Evolutionary conservation across 2,113 vertebrate genomes (phyloP), one percentile per base, ranked within the genome.

Genomic region (Ptilorrhoa leucosticta): DNA sequence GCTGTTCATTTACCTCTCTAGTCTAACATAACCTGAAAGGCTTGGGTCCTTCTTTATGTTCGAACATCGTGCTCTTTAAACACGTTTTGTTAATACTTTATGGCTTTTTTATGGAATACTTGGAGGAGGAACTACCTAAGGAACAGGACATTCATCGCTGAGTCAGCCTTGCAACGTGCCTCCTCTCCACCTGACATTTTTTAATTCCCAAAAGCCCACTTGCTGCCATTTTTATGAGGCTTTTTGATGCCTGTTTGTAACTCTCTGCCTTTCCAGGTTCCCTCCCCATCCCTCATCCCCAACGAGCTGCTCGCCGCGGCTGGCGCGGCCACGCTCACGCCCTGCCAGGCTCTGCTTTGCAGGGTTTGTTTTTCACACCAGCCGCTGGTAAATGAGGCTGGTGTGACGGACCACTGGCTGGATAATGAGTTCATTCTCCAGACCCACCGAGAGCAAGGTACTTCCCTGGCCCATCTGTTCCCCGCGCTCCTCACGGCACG

Each of bases 351-450:
- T 75, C 31, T 13, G 3, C 64, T 92, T 86, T 8, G 64, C 72
- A 26, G 30, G 50, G 19, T 11, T 63, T 60, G 15, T 30, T 80
- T 86, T 39, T 42, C 1, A 26, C 56, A 40, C 35, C 89, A 89
- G 61, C 69, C 45, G 0, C 89, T 69, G 77, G 91, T 61, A 76
- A 96, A 91, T 7, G 84, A 96, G 85, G 66, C 87, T 69, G 11
- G 2, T 53, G 78, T 63, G 92, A 69, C 77, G 87, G 81, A 47
- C 70, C 93, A 64, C 69, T 89, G 87, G 48, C 89, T 95, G 93
- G 56, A 85, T 95, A 94, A 96, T 44, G 94, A 95, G 86, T 56
- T 92, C 90, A 81, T 88, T 47, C 94, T 90, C 83, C 90, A 90
- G 85, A 45, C 79, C 88, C 79, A 79, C 30, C 1, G 13, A 95